Conservation (phyloP, 2,888 invertebrate genomes). For the Pandemis heparana region DNA sequence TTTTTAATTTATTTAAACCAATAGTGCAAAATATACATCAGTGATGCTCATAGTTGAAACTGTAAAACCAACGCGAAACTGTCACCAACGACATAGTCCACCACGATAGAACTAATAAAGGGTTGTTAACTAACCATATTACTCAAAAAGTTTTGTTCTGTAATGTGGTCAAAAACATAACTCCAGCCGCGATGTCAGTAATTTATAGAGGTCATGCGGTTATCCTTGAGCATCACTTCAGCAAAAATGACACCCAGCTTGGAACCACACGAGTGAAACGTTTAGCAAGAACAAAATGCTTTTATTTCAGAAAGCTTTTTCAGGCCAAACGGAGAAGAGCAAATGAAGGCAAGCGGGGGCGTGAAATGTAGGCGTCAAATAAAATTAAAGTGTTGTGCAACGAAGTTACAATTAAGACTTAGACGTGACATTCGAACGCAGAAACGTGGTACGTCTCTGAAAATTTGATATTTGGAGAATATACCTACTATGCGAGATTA, state of each 20-base stretch:
- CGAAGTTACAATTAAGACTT: neutral
- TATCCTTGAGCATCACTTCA: slow-evolving; percentile 36
- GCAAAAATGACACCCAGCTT: slow-evolving; percentile 35
- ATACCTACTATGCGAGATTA: no score
- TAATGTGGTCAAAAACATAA: slow-evolving; percentile 19
- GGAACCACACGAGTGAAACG: slow-evolving; percentile 31
- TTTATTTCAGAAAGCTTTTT: slow-evolving; percentile 8
- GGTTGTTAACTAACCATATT: neutral
- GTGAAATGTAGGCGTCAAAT: neutral
- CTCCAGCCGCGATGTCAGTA: slow-evolving; percentile 37
- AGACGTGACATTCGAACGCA: neutral
- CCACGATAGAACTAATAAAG: no score
- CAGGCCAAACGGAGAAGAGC: neutral
- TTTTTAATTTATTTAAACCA: no score
- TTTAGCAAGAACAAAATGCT: slow-evolving; percentile 36
- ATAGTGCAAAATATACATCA: no score
- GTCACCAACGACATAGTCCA: no score
- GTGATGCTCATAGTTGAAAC: no score
- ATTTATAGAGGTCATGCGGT: slow-evolving; percentile 41
- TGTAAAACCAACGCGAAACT: no score
- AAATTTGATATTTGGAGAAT: no score
- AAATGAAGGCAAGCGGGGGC: neutral
- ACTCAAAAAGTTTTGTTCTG: slow-evolving; percentile 18
- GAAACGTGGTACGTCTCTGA: neutral
- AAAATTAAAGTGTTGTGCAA: neutral